phyloP scores from a whole-genome alignment of 2,113 vertebrate genomes.

The Rattus rattus region DNA sequence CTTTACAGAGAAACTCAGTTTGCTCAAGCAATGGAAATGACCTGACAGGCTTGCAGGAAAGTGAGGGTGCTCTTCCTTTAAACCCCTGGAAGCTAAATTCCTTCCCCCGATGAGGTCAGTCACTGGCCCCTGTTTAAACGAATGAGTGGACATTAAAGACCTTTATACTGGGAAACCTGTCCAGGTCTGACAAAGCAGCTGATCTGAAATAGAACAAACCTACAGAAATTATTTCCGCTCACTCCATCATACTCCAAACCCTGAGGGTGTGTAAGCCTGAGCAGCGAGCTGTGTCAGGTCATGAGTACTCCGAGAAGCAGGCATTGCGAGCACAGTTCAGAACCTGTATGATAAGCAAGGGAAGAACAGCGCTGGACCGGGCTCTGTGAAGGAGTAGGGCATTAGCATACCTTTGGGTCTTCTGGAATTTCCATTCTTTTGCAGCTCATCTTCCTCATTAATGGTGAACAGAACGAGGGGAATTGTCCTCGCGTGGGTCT shows the following conservation, averaged over 20 bases:
- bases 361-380: neutral
- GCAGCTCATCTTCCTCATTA: conserved; percentile 96
- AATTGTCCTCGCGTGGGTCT: conserved; percentile 88
- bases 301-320: neutral
- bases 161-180: conserved; percentile 2
- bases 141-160: neutral
- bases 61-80: neutral
- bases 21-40: conserved; percentile 20
- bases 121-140: neutral
- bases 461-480: conserved; percentile 95
- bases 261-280: neutral
- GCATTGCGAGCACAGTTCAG: neutral
- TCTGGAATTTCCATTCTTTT: conserved; percentile 87
- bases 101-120: neutral
- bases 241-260: neutral
- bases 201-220: conserved; percentile 47
- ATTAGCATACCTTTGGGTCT: conserved; percentile 89
- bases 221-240: neutral
- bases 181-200: conserved; percentile 61
- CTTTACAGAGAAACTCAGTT: conserved; percentile 40
- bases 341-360: neutral
- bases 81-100: neutral
- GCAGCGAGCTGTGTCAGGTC: conserved; percentile 42
- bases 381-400: conserved; percentile 13
- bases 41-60: conserved; percentile 1